These are phyloP conservation scores for Vanessa atalanta DNA, from an alignment of 1,140 invertebrate species.

Conservation along the genomic window DNA sequence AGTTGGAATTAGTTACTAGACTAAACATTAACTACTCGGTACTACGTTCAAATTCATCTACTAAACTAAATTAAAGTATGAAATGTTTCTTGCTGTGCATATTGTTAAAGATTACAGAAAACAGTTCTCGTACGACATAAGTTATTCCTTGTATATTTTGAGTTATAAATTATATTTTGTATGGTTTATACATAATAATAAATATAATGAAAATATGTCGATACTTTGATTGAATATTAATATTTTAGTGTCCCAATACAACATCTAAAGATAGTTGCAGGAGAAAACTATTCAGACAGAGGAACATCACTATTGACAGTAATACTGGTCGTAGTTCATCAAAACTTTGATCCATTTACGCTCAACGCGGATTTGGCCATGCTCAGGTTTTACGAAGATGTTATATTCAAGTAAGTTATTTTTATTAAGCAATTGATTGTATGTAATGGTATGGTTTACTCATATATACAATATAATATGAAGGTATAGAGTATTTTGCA, in stretches of 20 bases:
- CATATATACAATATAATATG: background rate
- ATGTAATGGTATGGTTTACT: background rate
- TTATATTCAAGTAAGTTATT: slow-evolving; percentile 42
- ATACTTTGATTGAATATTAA: background rate
- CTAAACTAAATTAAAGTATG: background rate
- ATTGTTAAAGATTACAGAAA: no score
- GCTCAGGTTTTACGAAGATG: slow-evolving; percentile 52
- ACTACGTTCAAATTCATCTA: no score
- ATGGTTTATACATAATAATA: background rate
- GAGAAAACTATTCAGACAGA: slow-evolving; percentile 65
- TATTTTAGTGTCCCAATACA: slow-evolving; percentile 55
- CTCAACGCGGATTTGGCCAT: slow-evolving; percentile 55
- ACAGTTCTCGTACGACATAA: no score
- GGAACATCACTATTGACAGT: slow-evolving; percentile 53
- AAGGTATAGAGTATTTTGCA: no score
- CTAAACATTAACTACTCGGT: no score
- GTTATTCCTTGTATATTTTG: no score
- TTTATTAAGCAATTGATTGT: background rate
- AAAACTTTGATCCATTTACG: slow-evolving; percentile 55
- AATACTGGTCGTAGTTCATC: slow-evolving; percentile 51
- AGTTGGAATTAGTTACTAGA: no score
- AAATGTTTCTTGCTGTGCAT: no score
- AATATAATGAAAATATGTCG: background rate
- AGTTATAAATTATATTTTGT: no score
- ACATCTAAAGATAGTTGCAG: slow-evolving; percentile 57